These are phyloP conservation scores for Tychaedon coryphoeus DNA, from an alignment of 2,113 vertebrate genomes.

Conservation along the genomic window DNA sequence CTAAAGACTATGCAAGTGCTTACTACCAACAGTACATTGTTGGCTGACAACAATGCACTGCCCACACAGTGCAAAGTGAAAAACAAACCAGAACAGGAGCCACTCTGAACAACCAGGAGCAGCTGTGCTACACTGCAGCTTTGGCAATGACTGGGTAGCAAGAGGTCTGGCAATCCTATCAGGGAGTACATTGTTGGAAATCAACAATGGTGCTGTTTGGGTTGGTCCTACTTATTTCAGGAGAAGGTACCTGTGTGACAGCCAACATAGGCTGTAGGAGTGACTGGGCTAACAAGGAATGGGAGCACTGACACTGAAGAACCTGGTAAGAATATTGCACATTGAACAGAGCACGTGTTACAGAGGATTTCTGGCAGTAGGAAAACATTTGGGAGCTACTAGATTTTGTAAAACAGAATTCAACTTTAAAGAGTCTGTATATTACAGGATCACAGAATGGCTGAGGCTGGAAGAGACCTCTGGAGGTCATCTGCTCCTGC, in stretches of 20 bases:
- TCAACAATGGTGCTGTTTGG: conserved; percentile 82
- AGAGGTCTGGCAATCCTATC: conserved; percentile 45
- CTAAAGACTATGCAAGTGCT: conserved; percentile 17
- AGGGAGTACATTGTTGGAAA: conserved; percentile 88
- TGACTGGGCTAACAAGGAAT: conserved; percentile 86
- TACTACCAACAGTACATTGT: conserved; percentile 92
- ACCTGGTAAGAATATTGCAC: conserved; percentile 86
- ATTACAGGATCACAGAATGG: background rate
- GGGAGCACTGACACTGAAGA: conserved; percentile 84
- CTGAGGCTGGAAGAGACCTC: background rate
- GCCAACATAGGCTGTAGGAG: conserved; percentile 87
- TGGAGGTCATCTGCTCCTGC: background rate
- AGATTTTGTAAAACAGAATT: background rate
- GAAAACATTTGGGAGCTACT: background rate
- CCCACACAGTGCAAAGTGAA: conserved; percentile 83
- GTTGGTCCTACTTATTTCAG: conserved; percentile 70
- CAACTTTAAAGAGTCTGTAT: background rate
- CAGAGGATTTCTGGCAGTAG: background rate
- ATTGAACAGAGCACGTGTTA: conserved; percentile 20
- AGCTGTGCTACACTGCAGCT: conserved; percentile 32
- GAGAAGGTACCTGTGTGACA: conserved; percentile 88
- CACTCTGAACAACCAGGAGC: background rate
- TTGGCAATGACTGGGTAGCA: background rate
- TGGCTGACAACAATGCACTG: conserved; percentile 93
- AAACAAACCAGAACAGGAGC: background rate